These are phyloP conservation scores for Mugil cephalus DNA, from an alignment of 2,113 vertebrate species.

Conservation along the genomic window DNA sequence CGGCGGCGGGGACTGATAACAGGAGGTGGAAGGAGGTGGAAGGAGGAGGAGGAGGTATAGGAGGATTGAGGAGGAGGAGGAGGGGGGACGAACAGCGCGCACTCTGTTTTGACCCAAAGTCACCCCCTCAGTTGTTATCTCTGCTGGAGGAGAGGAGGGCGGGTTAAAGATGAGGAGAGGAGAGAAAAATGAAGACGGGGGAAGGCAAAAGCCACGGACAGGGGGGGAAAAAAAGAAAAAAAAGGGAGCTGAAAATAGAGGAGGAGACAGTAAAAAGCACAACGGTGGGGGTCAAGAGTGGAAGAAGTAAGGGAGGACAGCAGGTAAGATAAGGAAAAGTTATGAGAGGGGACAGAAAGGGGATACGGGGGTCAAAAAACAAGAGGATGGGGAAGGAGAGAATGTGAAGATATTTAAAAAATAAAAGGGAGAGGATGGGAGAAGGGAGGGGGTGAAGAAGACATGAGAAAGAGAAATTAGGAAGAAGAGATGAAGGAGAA, in stretches of 20 bases:
- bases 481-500: not conserved
- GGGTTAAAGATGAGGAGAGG: constrained; percentile 6
- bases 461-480: not conserved
- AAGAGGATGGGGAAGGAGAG: too few species aligned
- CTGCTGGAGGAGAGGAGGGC: not conserved
- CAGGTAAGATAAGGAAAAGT: not conserved
- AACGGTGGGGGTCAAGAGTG: not conserved
- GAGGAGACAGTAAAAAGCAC: not conserved
- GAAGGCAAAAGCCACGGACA: not conserved
- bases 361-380: too few species aligned
- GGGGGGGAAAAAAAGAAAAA: not conserved
- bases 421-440: not conserved
- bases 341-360: not conserved
- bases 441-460: not conserved
- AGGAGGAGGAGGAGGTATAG: too few species aligned
- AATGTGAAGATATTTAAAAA: too few species aligned
- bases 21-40: constrained; percentile 37
- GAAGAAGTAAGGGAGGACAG: not conserved
- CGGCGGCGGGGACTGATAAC: constrained; percentile 59
- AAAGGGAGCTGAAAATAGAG: not conserved
- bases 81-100: constrained; percentile 41
- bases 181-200: not conserved
- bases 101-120: constrained; percentile 60
- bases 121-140: constrained; percentile 54
- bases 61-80: constrained; percentile 31